Base-by-base conservation (phyloP, 2,888 invertebrate genomes). In the Himalopsyche tibetana region DNA sequence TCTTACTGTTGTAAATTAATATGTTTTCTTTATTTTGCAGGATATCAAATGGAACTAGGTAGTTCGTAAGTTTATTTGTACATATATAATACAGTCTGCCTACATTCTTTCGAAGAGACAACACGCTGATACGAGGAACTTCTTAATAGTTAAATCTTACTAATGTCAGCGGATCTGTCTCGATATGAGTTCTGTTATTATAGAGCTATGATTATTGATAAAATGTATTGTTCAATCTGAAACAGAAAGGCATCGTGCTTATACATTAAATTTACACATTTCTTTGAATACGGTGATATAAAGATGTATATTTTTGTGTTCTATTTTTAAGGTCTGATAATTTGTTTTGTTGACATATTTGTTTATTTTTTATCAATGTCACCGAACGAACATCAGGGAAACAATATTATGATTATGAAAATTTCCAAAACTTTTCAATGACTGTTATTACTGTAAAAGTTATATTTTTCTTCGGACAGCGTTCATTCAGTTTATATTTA, bases 11-110 rank as follows among this genome's bases (percentile, higher is more conserved):
- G 51, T 42, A 36, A 56, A 82, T 80, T 85, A 85, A 85, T 82
- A 11, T 11, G 17, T 83, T 82, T 85, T 82, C 63, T 84, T 82
- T n/a, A n/a, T 83, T 84, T 88, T 88, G 55, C 88, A 88, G 88
- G 88, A 88, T 86, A 88, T 88, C 86, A 88, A 88, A 82, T 88
- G 88, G 88, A 88, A 88, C 86, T 88, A 88, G 79, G 83, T 69
- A 69, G 40, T 83, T 80, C 17, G 51, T 85, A 80, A 81, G 80
- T 83, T 82, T 86, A 80, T 84, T 55, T 84, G 82, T 86, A 86
- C 38, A 86, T 84, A 86, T 84, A 82, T 45, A 63, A 42, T 19
- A 69, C 55, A 82, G 86, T 86, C 84, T 84, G 83, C 84, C 84
- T 84, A 84, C 74, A 56, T 79, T 84, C 82, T 38, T 84, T 55